Conservation (phyloP, 2,797 vertebrate genomes). For the Distichodus sexfasciatus region DNA sequence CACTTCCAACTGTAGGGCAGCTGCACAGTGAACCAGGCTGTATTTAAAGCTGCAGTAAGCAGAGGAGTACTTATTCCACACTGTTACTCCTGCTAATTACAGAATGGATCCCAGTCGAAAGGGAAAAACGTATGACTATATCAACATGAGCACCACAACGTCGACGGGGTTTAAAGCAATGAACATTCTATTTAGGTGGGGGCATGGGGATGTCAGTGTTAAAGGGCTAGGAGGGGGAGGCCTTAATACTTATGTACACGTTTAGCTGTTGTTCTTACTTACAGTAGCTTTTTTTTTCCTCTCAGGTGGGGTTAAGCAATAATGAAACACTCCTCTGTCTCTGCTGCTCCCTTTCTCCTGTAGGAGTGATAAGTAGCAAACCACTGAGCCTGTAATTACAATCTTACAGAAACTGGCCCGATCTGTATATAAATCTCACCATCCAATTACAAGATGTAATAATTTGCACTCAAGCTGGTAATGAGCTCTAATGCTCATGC, state of each 20-base stretch:
- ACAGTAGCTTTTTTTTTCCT: slow-evolving; percentile 91
- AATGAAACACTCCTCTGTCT: slow-evolving; percentile 99
- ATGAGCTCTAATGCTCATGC: slow-evolving; percentile 99
- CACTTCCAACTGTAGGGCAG: slow-evolving; percentile 26
- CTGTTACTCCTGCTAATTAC: slow-evolving; percentile 90
- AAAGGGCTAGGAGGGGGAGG: slow-evolving; percentile 67
- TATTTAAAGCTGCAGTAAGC: slow-evolving; percentile 78
- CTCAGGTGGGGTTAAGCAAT: slow-evolving; percentile 95
- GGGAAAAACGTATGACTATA: slow-evolving; percentile 88
- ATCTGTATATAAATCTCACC: slow-evolving; percentile 99
- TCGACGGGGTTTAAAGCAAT: slow-evolving; percentile 87
- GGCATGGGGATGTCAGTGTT: slow-evolving; percentile 40
- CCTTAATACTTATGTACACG: slow-evolving; percentile 93
- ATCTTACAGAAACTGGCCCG: slow-evolving; percentile 98
- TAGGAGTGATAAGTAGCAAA: slow-evolving; percentile 99
- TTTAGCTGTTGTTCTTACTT: slow-evolving; percentile 93
- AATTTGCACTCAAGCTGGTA: slow-evolving; percentile 99
- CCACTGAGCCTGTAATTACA: slow-evolving; percentile 99
- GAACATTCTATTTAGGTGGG: slow-evolving; percentile 79
- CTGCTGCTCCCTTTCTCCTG: slow-evolving; percentile 94
- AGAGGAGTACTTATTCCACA: slow-evolving; percentile 88
- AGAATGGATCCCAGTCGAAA: slow-evolving; percentile 87
- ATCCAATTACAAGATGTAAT: slow-evolving; percentile 99
- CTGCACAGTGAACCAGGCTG: slow-evolving; percentile 57
- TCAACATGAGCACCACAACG: slow-evolving; percentile 84